phyloP scores from a whole-genome alignment of 1,140 invertebrate species.

The Phenacoccus solenopsis region DNA sequence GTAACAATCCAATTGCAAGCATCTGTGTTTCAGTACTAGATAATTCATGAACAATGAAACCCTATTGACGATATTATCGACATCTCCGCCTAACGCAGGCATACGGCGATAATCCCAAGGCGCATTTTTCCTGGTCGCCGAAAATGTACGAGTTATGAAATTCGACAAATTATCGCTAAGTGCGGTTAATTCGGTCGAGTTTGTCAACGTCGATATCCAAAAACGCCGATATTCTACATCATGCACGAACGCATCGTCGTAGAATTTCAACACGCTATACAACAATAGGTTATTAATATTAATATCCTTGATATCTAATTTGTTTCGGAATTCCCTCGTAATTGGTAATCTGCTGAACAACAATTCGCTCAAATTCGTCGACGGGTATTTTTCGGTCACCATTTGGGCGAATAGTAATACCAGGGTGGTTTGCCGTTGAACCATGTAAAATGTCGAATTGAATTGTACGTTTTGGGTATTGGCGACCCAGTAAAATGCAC shows the following conservation, averaged over 20 bases:
- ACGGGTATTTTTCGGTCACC: neutral
- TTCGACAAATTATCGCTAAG: neutral
- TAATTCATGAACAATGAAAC: slow-evolving; percentile 6
- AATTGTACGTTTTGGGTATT: neutral
- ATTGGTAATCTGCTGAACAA: neutral
- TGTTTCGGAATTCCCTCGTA: neutral
- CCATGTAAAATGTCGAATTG: neutral
- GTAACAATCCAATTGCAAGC: neutral
- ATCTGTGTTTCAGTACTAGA: neutral
- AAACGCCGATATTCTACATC: neutral
- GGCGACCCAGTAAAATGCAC: neutral
- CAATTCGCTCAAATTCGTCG: neutral
- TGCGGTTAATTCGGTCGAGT: neutral
- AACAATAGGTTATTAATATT: neutral
- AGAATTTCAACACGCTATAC: neutral
- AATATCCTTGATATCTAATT: neutral
- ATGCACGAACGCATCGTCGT: neutral
- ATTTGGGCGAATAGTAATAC: neutral
- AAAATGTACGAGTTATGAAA: neutral
- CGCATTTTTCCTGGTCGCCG: neutral
- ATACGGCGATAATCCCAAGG: neutral
- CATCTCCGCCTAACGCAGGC: neutral
- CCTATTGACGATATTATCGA: neutral
- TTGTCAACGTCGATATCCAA: neutral
- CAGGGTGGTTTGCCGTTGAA: neutral